A percentile compares a stretch with the other conserved stretches of the same genome.
phyloP scores from a whole-genome alignment of 2,113 vertebrate genomes.

The Balaenoptera acutorostrata region DNA sequence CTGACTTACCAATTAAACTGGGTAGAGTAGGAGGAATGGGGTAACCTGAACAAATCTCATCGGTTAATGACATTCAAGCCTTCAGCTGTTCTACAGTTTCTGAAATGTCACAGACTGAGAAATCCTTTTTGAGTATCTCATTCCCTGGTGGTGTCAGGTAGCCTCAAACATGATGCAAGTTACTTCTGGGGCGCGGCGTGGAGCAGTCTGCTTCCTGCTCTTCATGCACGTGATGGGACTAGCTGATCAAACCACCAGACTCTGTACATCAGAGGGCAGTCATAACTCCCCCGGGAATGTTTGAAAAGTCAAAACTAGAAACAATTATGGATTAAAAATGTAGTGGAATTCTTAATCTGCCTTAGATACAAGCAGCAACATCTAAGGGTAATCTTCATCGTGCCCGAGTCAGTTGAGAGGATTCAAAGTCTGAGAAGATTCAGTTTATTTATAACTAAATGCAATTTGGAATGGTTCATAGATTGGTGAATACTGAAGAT shows the following conservation, averaged over 20 bases:
- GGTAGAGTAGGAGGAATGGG: background rate
- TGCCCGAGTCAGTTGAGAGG: background rate
- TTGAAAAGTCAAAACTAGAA: slow-evolving; percentile 22
- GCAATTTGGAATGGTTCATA: background rate
- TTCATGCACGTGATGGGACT: background rate
- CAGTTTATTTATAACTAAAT: background rate
- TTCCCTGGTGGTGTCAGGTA: background rate
- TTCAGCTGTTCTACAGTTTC: background rate
- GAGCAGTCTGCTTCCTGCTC: background rate
- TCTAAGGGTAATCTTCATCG: background rate
- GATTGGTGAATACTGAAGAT: slow-evolving; percentile 4
- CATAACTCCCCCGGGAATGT: background rate
- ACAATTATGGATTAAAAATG: background rate
- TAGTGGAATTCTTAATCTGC: background rate
- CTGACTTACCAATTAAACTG: slow-evolving; percentile 35
- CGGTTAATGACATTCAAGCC: slow-evolving; percentile 16
- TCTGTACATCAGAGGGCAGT: background rate
- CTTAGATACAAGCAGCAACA: background rate
- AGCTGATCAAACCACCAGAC: background rate
- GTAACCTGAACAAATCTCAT: background rate
- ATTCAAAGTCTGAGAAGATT: background rate
- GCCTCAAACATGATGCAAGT: background rate
- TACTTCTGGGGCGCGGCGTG: background rate
- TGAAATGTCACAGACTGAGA: slow-evolving; percentile 9
- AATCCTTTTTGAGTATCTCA: background rate